Conservation (phyloP, 1,140 invertebrate genomes). For the Metaphire vulgaris region DNA sequence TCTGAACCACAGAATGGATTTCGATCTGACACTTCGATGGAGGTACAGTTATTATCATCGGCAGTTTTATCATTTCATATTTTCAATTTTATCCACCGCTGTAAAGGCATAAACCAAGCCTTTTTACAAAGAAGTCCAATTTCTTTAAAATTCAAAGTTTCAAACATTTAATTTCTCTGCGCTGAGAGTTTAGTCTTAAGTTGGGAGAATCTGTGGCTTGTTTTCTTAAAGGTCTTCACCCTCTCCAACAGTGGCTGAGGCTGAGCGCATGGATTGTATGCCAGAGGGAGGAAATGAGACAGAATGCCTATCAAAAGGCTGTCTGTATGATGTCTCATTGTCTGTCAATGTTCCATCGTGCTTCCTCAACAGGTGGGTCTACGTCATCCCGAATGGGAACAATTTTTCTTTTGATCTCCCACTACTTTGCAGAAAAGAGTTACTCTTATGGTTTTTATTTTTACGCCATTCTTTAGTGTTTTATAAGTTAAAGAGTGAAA, state of each 20-base stretch:
- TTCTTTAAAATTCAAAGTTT: background rate
- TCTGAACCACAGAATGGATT: background rate
- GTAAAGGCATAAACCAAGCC: background rate
- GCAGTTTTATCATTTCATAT: too few relatives aligned
- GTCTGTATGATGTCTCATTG: background rate
- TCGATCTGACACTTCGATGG: background rate
- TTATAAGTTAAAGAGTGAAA: background rate
- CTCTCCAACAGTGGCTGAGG: background rate
- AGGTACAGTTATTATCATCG: too few relatives aligned
- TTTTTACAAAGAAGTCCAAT: background rate
- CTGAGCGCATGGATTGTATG: background rate
- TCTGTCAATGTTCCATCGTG: background rate
- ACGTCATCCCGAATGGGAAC: background rate
- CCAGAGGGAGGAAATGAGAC: background rate
- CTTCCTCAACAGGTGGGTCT: background rate
- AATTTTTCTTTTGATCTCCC: too few relatives aligned
- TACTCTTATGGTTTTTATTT: too few relatives aligned
- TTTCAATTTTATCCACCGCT: too few relatives aligned
- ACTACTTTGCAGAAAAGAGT: too few relatives aligned
- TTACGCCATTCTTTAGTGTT: too few relatives aligned
- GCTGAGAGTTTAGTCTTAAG: background rate
- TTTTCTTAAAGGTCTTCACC: background rate
- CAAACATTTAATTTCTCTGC: background rate
- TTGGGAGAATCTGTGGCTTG: background rate
- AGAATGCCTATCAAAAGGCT: background rate